Base-by-base conservation (phyloP, 2,888 invertebrate genomes). In the Melieria omissa region DNA sequence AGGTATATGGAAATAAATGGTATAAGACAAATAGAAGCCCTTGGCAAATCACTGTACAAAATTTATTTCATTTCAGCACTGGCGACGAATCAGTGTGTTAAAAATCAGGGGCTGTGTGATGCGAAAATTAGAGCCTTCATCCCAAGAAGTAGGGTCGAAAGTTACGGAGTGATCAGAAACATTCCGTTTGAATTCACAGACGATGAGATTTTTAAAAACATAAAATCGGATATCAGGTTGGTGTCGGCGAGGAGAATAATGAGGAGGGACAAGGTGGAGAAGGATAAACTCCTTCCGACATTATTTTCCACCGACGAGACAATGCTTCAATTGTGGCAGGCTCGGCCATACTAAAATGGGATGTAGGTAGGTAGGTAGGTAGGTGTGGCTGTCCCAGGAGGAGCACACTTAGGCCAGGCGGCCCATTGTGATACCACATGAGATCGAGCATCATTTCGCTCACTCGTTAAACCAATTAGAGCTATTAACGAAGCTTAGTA, bases 241-340 rank as follows among this genome's bases (percentile, higher is more conserved):
- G 12, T 29, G 41, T 58, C 58, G 16, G 58, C 42, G 3, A 29
- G 3, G 1, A 29, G 58, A 41, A 41, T 58, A 8, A 58, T 58
- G 58, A 58, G 58, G 9, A 8, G 42, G 4, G 41, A 29, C 5
- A 58, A 9, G 10, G 9, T 5, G 1, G 14, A 55, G 7, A 58
- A 41, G 12, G 9, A 12, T 9, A 8, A 58, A 4, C 41, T 41
- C 29, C 49, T 63, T 45, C 63, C 47, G 3, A 12, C 5, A 5
- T n/a, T n/a, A n/a, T n/a, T n/a, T n/a, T n/a, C n/a, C n/a, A n/a
- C n/a, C n/a, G n/a, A 12, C 29, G 1, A 47, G 44, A 29, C 63
- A 63, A 41, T 63, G 63, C 10, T 63, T 12, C 29, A 63, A 63
- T 41, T 63, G 63, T 41, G 46, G 62, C 5, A 45, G 62, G 62